These are phyloP conservation scores for Luehdorfia chinensis DNA, from an alignment of 1,140 invertebrate genomes.

Conservation along the genomic window DNA sequence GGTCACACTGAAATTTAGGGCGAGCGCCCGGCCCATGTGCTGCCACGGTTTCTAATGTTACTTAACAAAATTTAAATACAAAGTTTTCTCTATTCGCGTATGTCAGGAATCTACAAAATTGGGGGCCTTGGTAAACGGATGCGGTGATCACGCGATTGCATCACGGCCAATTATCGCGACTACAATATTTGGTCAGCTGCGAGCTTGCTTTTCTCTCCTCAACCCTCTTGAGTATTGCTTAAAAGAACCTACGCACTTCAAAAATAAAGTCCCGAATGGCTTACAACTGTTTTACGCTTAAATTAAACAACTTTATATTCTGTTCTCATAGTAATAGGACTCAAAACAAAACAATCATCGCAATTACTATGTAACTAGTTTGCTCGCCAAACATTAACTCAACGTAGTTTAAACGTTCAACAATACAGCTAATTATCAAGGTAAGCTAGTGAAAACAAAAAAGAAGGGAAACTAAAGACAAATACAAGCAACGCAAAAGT, in stretches of 20 bases:
- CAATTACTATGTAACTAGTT: constrained; percentile 32
- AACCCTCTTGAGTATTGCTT: background rate
- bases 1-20: too few relatives aligned
- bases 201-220: constrained; percentile 34
- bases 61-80: too few relatives aligned
- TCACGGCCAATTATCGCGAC: constrained; percentile 71
- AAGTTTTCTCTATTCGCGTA: constrained; percentile 4
- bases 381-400: constrained; percentile 56
- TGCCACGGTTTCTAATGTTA: too few relatives aligned
- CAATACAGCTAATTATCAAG: constrained; percentile 56
- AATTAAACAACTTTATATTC: constrained; percentile 26
- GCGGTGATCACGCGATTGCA: constrained; percentile 67
- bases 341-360: constrained; percentile 20
- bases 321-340: constrained; percentile 25
- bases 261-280: constrained; percentile 13
- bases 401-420: constrained; percentile 48
- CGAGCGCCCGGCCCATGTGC: too few relatives aligned
- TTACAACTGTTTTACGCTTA: background rate
- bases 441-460: constrained; percentile 28
- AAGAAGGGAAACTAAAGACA: constrained; percentile 13
- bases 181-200: constrained; percentile 75
- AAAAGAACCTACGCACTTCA: background rate
- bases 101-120: constrained; percentile 14
- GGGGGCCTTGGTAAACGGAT: constrained; percentile 31
- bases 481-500: constrained; percentile 14